Conservation (phyloP, 2,888 invertebrate genomes). For the Philonicus albiceps region DNA sequence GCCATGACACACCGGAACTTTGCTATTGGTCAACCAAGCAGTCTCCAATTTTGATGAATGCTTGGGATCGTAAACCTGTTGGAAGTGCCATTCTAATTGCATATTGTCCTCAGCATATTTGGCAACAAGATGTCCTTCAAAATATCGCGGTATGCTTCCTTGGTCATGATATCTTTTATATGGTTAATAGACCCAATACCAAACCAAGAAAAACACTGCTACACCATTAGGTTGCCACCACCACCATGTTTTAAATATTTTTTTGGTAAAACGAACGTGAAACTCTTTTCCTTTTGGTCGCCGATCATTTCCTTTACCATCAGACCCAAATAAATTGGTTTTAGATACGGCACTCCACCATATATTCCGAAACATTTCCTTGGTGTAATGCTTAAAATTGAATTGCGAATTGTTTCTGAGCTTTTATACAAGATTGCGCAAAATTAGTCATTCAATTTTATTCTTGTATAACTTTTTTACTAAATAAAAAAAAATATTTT, state of each 20-base stretch:
- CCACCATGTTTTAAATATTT: not conserved
- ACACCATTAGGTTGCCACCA: no score
- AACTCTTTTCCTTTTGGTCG: no score
- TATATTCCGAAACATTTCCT: no score
- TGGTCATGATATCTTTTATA: constrained; percentile 49
- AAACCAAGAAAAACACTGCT: not conserved
- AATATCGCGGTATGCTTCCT: constrained; percentile 46
- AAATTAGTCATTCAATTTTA: no score
- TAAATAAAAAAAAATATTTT: no score
- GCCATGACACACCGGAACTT: constrained; percentile 46
- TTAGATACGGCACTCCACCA: no score
- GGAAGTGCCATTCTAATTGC: constrained; percentile 48
- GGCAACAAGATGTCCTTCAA: constrained; percentile 48
- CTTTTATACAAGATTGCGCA: no score
- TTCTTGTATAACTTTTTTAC: no score
- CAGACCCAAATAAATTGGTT: no score
- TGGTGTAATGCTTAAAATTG: no score
- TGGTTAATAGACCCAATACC: constrained; percentile 48
- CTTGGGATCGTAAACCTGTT: constrained; percentile 43
- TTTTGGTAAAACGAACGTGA: not conserved
- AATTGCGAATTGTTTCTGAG: no score
- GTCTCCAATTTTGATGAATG: constrained; percentile 44
- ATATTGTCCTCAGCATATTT: constrained; percentile 46
- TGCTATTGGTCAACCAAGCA: no score
- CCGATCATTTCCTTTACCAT: not conserved